phyloP scores from a whole-genome alignment of 2,113 vertebrate species.

The Phaethornis superciliosus region DNA sequence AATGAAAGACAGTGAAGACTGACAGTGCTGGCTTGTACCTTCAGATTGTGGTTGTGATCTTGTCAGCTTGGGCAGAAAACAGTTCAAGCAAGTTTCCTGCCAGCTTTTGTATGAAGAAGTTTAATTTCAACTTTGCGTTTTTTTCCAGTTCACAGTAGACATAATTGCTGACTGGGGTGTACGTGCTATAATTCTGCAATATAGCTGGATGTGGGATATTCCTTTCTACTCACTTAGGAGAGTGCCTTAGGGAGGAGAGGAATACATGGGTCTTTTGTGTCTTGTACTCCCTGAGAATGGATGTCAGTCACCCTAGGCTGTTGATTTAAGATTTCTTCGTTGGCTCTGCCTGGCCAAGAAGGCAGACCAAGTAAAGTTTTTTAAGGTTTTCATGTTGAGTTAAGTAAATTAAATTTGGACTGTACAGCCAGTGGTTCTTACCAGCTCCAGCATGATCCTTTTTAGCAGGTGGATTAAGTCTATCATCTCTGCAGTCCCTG shows the following conservation, averaged over 20 bases:
- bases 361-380: neutral
- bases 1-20: neutral
- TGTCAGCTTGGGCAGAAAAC: neutral
- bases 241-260: neutral
- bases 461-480: constrained; percentile 72
- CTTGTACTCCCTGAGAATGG: neutral
- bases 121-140: neutral
- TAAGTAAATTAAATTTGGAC: constrained; percentile 24
- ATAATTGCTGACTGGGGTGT: neutral
- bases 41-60: neutral
- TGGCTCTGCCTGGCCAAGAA: neutral
- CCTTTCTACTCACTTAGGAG: neutral
- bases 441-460: constrained; percentile 71
- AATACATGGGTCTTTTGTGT: neutral
- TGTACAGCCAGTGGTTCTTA: constrained; percentile 55
- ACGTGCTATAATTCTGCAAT: neutral
- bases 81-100: neutral
- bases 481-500: constrained; percentile 59
- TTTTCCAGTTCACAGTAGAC: neutral
- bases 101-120: neutral
- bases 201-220: neutral
- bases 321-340: neutral
- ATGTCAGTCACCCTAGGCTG: neutral
- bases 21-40: neutral
- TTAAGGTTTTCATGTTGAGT: neutral